Evolutionary conservation across 2,888 invertebrate genomes (phyloP), one percentile per base, ranked within the genome.

Genomic region (Ditylenchus weischeri): DNA sequence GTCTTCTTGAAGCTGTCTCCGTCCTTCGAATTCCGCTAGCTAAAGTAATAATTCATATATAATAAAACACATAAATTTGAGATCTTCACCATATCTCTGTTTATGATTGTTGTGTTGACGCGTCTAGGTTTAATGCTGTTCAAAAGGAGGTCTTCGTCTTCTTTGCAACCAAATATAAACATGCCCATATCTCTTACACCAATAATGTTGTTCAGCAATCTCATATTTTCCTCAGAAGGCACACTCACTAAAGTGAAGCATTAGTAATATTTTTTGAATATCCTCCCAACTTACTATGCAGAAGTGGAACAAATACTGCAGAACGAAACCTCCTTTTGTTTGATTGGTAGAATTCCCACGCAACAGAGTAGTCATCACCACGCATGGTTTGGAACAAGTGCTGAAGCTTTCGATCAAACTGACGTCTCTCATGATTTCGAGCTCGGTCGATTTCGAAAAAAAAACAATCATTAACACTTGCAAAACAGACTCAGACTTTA

Each of bases 131-230:
- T 64, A 23, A 49, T 50, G n/a, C 60, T 59, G 50, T 66, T 64
- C 6, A 73, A 47, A 50, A 68, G 51, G 15, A 65, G 29, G 49
- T 76, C 76, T 62, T 80, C 80, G 57, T 73, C 73, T 36, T 76
- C 75, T 11, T 65, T 68, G 54, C 62, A 72, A 19, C 75, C 71
- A 61, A 76, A 80, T 29, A 80, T 74, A 62, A 80, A 78, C 68
- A 78, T 77, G 10, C 66, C 35, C 29, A 73, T 59, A 67, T 80
- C 80, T n/a, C 78, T 68, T 3, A 15, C 15, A 8, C 69, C 65
- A 13, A 79, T 61, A 23, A 71, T 62, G 64, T 74, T 74, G 69
- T 78, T 76, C 13, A 79, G 59, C 19, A 58, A 66, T 47, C 51
- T 63, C 29, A 71, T 57, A 1, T 71, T 69, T 15, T 66, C 63